These are phyloP conservation scores for Protophormia terraenovae DNA, from an alignment of 2,888 invertebrate species.

Conservation along the genomic window DNA sequence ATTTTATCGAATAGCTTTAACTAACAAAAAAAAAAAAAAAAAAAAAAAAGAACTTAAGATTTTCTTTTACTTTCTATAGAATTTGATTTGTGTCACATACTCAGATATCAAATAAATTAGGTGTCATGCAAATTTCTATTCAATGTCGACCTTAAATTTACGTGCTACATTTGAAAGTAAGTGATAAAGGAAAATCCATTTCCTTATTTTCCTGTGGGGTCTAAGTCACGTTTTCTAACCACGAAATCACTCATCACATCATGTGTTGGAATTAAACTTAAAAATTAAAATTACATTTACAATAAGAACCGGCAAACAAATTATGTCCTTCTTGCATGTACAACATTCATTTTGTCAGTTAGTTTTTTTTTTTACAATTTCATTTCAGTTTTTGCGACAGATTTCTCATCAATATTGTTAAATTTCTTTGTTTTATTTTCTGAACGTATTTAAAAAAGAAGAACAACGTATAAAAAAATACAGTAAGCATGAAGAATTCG, in stretches of 20 bases:
- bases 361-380: neutral
- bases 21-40: neutral
- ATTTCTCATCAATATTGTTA: conserved; percentile 57
- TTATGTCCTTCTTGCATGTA: conserved; percentile 33
- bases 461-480: neutral
- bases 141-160: neutral
- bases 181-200: neutral
- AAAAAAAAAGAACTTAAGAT: too few relatives aligned
- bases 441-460: neutral
- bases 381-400: conserved; percentile 33
- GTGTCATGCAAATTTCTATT: neutral
- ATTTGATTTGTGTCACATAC: neutral
- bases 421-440: conserved; percentile 43
- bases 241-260: neutral
- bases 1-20: neutral
- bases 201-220: neutral
- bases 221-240: conserved; percentile 1
- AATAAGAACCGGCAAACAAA: conserved; percentile 7
- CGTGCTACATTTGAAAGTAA: neutral
- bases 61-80: neutral
- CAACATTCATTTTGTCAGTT: neutral
- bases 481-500: conserved; percentile 23
- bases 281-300: neutral
- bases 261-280: neutral
- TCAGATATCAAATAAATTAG: neutral